These are phyloP conservation scores for Pogonognathellus flavescens DNA, from an alignment of 1,140 invertebrate genomes.

Conservation along the genomic window DNA sequence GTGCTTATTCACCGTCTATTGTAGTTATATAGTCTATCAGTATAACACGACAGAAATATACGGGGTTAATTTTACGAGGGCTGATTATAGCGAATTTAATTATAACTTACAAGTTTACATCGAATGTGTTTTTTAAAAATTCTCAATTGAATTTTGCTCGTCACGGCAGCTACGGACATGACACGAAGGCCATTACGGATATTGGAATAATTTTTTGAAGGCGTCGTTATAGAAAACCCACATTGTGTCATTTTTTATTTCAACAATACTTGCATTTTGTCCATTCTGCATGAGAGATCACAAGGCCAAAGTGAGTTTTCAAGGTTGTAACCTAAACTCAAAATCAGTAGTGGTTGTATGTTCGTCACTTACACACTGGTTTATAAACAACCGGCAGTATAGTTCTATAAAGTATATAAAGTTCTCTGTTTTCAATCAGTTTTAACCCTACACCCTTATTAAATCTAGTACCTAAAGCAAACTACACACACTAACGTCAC, in stretches of 20 bases:
- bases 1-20: not conserved
- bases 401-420: constrained; percentile 10
- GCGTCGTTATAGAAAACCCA: constrained; percentile 27
- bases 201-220: constrained; percentile 12
- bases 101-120: constrained; percentile 4
- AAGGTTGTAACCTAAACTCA: not conserved
- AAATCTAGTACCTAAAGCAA: not conserved
- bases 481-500: constrained; percentile 19
- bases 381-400: constrained; percentile 38
- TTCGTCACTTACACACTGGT: not conserved
- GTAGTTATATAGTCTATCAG: constrained; percentile 11
- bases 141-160: not conserved
- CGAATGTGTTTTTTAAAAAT: not conserved
- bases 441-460: too few relatives aligned
- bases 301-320: constrained; percentile 25
- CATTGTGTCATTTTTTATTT: constrained; percentile 22
- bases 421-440: not conserved
- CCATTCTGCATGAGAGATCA: constrained; percentile 39
- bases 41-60: not conserved
- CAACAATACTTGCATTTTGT: constrained; percentile 41
- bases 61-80: not conserved
- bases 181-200: not conserved
- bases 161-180: not conserved
- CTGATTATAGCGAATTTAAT: not conserved
- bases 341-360: not conserved